Percentiles rank a stretch among this genome's conserved stretches.
Evolutionary conservation across 1,140 invertebrate species (phyloP).

Genomic region (Euwallacea fornicatus): DNA sequence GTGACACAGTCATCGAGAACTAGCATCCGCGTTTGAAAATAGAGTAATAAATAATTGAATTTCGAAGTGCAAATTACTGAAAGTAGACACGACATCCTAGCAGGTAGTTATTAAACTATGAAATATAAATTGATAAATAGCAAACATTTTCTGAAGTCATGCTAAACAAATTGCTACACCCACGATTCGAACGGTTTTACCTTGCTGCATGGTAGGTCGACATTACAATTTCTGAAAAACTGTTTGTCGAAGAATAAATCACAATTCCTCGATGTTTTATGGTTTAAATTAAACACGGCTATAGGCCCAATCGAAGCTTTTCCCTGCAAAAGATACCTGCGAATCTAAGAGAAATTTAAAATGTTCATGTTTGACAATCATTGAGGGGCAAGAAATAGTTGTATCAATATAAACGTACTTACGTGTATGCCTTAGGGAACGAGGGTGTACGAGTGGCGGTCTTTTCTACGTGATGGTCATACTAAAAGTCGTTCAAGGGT

Average conservation of each 20-base stretch:
- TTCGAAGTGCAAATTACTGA: slow-evolving; percentile 39
- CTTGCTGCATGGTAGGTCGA: slow-evolving; percentile 23
- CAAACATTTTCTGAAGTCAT: slow-evolving; percentile 36
- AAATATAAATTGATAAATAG: slow-evolving; percentile 41
- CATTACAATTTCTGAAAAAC: slow-evolving; percentile 11
- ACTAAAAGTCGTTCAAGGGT: slow-evolving; percentile 34
- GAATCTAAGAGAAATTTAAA: slow-evolving; percentile 3
- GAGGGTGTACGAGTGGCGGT: slow-evolving; percentile 38
- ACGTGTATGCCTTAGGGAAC: slow-evolving; percentile 35
- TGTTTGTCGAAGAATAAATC: slow-evolving; percentile 2
- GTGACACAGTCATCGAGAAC: slow-evolving; percentile 5
- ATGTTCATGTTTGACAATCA: slow-evolving; percentile 19
- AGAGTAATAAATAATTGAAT: slow-evolving; percentile 39
- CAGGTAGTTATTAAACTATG: slow-evolving; percentile 34
- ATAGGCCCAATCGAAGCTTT: too few relatives aligned
- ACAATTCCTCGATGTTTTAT: neutral
- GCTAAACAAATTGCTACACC: slow-evolving; percentile 37
- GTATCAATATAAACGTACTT: slow-evolving; percentile 46
- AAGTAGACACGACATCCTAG: slow-evolving; percentile 37
- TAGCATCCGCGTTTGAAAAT: slow-evolving; percentile 10
- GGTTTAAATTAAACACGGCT: too few relatives aligned
- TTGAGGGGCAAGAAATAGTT: slow-evolving; percentile 37
- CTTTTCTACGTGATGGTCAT: slow-evolving; percentile 47
- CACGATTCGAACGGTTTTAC: slow-evolving; percentile 28
- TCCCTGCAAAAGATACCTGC: too few relatives aligned